A percentile compares a stretch with the other conserved stretches of the same genome.
Conservation (phyloP, 2,888 invertebrate genomes). For the Chloromyia formosa region DNA sequence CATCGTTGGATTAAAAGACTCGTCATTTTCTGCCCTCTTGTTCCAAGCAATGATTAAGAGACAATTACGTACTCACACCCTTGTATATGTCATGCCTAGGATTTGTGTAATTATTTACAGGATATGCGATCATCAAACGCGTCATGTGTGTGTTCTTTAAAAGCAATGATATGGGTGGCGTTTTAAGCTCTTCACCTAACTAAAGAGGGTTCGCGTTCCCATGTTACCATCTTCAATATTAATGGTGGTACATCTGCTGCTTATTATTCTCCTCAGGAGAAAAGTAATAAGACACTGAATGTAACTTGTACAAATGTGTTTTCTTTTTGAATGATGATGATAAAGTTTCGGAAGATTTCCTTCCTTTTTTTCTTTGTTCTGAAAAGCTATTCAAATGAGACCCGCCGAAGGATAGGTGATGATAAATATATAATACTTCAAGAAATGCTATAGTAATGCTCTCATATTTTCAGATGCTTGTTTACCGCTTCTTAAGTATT, state of each 20-base stretch:
- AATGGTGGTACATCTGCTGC: background rate
- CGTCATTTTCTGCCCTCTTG: background rate
- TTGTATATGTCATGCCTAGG: no score
- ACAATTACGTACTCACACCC: background rate
- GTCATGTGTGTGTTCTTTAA: conserved; percentile 23
- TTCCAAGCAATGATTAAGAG: background rate
- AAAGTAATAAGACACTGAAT: background rate
- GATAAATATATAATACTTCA: no score
- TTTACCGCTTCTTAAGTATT: no score
- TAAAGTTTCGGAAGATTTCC: background rate
- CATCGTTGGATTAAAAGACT: background rate
- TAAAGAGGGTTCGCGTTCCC: no score
- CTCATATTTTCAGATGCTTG: no score
- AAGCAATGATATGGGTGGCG: background rate
- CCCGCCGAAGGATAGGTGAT: no score
- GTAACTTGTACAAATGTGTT: background rate
- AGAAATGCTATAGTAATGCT: no score
- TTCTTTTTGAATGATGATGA: background rate
- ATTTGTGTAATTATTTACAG: conserved; percentile 35
- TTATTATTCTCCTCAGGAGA: background rate
- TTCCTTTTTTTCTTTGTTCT: no score
- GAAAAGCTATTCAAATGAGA: no score
- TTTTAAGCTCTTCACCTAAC: background rate
- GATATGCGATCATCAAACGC: conserved; percentile 16
- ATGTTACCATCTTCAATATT: no score